Conservation (phyloP, 1,140 invertebrate genomes). For the Callitettix versicolor region DNA sequence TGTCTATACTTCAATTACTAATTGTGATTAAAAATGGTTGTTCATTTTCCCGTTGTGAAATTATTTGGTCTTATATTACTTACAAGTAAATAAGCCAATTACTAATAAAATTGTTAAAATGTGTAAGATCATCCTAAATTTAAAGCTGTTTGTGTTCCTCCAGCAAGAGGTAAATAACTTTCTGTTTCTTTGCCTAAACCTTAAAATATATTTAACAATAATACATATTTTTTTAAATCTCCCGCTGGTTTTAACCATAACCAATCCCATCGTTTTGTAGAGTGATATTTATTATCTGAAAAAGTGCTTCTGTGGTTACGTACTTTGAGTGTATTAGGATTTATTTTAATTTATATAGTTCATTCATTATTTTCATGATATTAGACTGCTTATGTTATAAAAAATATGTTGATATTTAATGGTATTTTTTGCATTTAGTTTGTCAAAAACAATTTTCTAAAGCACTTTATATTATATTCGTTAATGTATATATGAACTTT, state of each 20-base stretch:
- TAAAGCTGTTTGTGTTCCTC: constrained; percentile 88
- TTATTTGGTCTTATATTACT: constrained; percentile 74
- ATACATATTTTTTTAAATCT: not conserved
- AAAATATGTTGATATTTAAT: too few species aligned
- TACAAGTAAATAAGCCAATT: constrained; percentile 89
- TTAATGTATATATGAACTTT: too few species aligned
- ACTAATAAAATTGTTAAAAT: constrained; percentile 69
- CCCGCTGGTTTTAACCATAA: not conserved
- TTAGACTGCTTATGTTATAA: too few species aligned
- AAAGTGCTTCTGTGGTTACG: not conserved
- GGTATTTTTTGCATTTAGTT: too few species aligned
- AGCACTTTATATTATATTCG: too few species aligned
- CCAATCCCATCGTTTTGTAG: not conserved
- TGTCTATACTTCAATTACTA: constrained; percentile 4
- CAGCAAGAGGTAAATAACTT: constrained; percentile 77
- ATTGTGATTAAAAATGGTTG: constrained; percentile 43
- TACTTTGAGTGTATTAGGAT: not conserved
- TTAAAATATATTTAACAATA: not conserved
- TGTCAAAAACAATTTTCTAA: too few species aligned
- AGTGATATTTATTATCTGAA: not conserved
- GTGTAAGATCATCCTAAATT: constrained; percentile 83
- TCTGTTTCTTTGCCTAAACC: not conserved
- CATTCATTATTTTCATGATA: too few species aligned
- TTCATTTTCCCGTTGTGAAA: constrained; percentile 81
- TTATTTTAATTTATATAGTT: not conserved